These are phyloP conservation scores for Spatulosminthurus flaviceps DNA, from an alignment of 2,888 invertebrate genomes.

Conservation along the genomic window DNA sequence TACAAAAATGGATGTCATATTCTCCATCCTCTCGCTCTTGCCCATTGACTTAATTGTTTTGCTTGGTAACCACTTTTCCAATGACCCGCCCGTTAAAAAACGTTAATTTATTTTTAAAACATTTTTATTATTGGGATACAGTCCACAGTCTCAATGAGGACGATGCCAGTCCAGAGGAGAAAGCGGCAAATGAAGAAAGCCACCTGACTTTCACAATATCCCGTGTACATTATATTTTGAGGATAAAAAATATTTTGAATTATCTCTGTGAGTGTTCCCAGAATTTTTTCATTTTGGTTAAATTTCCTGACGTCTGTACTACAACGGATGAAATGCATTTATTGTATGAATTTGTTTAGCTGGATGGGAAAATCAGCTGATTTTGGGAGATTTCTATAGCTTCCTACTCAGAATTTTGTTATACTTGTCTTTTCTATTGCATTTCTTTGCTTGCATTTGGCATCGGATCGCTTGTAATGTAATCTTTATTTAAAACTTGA, in stretches of 20 bases:
- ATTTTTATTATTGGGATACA: neutral
- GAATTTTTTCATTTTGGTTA: too few species aligned
- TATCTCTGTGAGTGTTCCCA: conserved; percentile 56
- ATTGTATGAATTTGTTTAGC: conserved; percentile 37
- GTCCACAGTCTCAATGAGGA: conserved; percentile 54
- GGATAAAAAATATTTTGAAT: conserved; percentile 54
- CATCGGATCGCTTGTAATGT: conserved; percentile 60
- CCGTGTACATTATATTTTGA: conserved; percentile 56
- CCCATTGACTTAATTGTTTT: conserved; percentile 59
- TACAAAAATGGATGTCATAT: conserved; percentile 56
- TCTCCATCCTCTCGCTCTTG: conserved; percentile 56
- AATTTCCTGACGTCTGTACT: too few species aligned
- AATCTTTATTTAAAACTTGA: conserved; percentile 18
- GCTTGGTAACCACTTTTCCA: too few species aligned
- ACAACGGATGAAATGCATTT: too few species aligned
- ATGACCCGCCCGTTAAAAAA: too few species aligned
- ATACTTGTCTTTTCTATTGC: conserved; percentile 53
- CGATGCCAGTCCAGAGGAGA: conserved; percentile 26
- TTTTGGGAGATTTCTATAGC: conserved; percentile 58
- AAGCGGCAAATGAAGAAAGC: conserved; percentile 42
- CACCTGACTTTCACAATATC: conserved; percentile 51
- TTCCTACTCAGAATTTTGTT: conserved; percentile 53
- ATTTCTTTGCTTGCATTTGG: conserved; percentile 59
- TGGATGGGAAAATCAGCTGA: conserved; percentile 60
- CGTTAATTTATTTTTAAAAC: too few species aligned